Conservation (phyloP, 2,888 invertebrate species). For the Palloptera scutellata region DNA sequence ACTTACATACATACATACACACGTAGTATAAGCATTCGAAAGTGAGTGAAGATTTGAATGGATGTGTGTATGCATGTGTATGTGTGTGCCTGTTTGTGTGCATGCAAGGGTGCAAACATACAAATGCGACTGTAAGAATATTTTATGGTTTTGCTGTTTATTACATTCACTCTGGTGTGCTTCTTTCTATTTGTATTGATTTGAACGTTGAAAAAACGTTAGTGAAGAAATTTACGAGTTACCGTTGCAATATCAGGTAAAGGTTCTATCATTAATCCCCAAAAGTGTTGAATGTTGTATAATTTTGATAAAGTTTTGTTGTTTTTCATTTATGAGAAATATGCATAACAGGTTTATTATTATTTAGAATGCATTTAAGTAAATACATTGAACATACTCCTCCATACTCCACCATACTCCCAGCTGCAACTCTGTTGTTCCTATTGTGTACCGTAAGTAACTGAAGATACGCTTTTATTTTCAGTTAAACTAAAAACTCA, state of each 20-base stretch:
- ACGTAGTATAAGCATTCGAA: slow-evolving; percentile 4
- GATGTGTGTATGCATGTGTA: slow-evolving; percentile 8
- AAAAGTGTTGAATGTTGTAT: no score
- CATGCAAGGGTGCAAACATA: not conserved
- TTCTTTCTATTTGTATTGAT: slow-evolving; percentile 22
- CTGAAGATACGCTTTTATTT: no score
- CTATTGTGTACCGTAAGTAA: no score
- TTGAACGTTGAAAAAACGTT: slow-evolving; percentile 3
- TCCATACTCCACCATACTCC: no score
- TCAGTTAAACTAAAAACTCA: no score
- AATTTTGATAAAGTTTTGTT: no score
- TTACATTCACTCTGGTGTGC: slow-evolving; percentile 16
- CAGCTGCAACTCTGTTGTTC: no score
- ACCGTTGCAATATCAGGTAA: slow-evolving; percentile 11
- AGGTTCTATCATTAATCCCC: not conserved
- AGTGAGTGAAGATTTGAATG: slow-evolving; percentile 30
- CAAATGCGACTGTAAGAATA: slow-evolving; percentile 21
- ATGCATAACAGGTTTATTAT: no score
- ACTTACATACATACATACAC: not conserved
- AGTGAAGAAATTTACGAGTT: slow-evolving; percentile 8
- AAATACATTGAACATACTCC: no score
- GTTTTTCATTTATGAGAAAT: no score
- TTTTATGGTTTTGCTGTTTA: slow-evolving; percentile 25
- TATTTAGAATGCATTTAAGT: no score
- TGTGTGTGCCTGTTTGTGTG: slow-evolving; percentile 13